A percentile compares a stretch with the other conserved stretches of the same genome.
These are phyloP conservation scores for Holothuria glaberrima DNA, from an alignment of 35 echinoderm and acorn worm genomes.

Conservation along the genomic window DNA sequence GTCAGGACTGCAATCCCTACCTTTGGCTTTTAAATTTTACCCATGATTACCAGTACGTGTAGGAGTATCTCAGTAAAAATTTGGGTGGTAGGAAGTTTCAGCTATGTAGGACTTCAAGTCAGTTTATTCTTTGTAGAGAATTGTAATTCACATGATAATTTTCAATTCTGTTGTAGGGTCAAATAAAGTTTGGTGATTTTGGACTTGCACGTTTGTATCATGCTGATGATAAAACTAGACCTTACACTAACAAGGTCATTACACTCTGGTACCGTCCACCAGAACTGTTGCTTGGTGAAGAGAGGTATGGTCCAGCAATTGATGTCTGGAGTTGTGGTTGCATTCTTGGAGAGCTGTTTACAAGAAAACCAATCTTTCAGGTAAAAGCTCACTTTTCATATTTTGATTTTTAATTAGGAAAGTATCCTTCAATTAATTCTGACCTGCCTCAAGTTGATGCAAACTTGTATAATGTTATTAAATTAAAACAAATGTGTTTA, in stretches of 20 bases:
- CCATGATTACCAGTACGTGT: too few species aligned
- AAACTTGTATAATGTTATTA: too few species aligned
- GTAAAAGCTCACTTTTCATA: not conserved
- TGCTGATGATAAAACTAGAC: slow-evolving; percentile 94
- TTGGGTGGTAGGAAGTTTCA: too few species aligned
- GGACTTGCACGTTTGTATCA: slow-evolving; percentile 93
- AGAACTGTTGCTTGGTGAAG: slow-evolving; percentile 91
- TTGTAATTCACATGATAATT: too few species aligned
- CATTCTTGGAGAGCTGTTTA: slow-evolving; percentile 96
- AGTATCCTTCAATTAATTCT: not conserved
- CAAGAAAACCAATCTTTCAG: slow-evolving; percentile 90
- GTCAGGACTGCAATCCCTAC: too few species aligned
- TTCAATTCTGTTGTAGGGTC: slow-evolving; percentile 53
- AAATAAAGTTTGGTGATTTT: slow-evolving; percentile 98
- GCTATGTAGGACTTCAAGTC: too few species aligned
- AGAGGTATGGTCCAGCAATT: slow-evolving; percentile 93
- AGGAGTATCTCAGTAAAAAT: too few species aligned
- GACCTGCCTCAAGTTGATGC: not conserved
- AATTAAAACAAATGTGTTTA: too few species aligned
- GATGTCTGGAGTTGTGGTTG: slow-evolving; percentile 99
- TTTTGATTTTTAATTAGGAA: not conserved
- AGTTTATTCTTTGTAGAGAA: too few species aligned
- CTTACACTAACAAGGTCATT: slow-evolving; percentile 99
- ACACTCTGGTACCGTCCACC: slow-evolving; percentile 99
- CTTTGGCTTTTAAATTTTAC: too few species aligned